Evolutionary conservation across 2,113 vertebrate species (phyloP), one percentile per base, ranked within the genome.

Genomic region (Chaetorhynchus papuensis): DNA sequence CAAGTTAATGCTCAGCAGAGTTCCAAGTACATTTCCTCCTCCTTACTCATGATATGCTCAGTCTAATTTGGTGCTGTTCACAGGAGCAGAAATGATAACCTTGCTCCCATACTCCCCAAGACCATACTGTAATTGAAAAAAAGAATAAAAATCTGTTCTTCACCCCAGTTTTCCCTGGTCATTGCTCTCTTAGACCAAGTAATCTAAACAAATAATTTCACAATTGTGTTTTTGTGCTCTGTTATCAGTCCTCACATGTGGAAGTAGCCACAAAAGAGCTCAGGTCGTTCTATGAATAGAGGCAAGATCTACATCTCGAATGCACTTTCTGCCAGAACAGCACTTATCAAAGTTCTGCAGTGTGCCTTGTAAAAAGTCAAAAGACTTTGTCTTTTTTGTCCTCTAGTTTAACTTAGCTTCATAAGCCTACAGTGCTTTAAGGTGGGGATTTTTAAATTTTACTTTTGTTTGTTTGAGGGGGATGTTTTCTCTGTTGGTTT

Each of bases 161-260:
- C 44, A 71, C 11, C 10, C 57, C 0, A 0, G 2, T 53, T 91
- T 92, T 61, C 49, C 76, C 28, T 65, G 47, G 50, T 77, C 59
- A 44, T 24, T 23, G 21, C 54, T 81, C 45, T 33, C 31, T 70
- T 42, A 89, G 35, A 86, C 41, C 50, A 74, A 95, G 53, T 50
- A 81, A 71, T 49, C 89, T 11, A 89, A 86, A 90, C 33, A 97
- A 94, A 22, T 53, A 68, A 88, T 70, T 77, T 80, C 39, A 83
- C 63, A 81, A 83, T n/a, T 77, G 75, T 5, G 27, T 47, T 96
- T 90, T n/a, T 88, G 49, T 74, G 54, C 26, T 88, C 75, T 65
- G 69, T 89, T 95, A 94, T 94, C 91, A 91, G 74, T 39, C 31
- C 13, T 87, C 72, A 71, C 84, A 94, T 37, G 71, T 31, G 76